These are phyloP conservation scores for Aporrectodea caliginosa DNA, from an alignment of 1,140 invertebrate genomes.

Conservation along the genomic window DNA sequence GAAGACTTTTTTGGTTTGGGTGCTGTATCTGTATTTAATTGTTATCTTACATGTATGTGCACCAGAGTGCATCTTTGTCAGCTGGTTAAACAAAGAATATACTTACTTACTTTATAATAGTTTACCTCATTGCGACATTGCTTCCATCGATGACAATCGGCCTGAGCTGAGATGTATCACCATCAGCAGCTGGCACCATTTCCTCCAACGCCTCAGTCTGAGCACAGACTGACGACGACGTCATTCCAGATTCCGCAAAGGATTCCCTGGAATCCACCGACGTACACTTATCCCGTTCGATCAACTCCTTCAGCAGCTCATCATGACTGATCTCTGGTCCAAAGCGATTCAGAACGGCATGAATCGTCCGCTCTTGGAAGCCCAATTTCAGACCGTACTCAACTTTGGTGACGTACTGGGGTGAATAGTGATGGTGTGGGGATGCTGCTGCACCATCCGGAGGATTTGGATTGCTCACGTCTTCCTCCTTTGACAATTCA, in stretches of 20 bases:
- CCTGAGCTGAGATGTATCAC: constrained; percentile 33
- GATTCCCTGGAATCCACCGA: no score
- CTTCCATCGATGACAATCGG: constrained; percentile 55
- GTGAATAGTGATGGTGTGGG: no score
- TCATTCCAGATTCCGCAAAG: no score
- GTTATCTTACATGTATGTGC: no score
- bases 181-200: background rate
- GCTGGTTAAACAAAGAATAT: no score
- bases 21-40: no score
- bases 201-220: background rate
- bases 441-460: no score
- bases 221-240: background rate
- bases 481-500: no score
- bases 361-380: background rate
- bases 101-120: no score
- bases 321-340: background rate
- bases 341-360: background rate
- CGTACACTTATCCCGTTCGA: background rate
- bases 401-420: background rate
- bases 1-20: no score
- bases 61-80: no score
- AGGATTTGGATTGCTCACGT: background rate
- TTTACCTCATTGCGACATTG: constrained; percentile 56
- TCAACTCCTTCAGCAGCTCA: background rate
- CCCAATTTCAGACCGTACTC: background rate